Base-by-base conservation (phyloP, 64 coral and sea anemone genomes). In the Actinia tenebrosa region DNA sequence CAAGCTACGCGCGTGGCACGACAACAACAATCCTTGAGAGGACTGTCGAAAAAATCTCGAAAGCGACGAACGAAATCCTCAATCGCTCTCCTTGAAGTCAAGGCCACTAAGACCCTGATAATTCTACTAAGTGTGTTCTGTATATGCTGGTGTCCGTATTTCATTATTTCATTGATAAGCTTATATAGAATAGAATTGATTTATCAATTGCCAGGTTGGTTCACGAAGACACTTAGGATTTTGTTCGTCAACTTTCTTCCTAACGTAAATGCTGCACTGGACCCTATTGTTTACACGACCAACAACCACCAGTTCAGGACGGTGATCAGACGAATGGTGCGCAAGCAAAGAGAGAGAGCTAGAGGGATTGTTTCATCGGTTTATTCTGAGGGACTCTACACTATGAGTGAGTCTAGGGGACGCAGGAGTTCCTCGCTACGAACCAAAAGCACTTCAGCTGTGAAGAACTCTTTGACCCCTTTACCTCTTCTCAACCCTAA, bases 61-160 rank as follows among this genome's bases (percentile, higher is more conserved):
- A 77, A 59, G 16, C 89, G 89, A 80, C 87, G 88, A 16, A 78
- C 88, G 8, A 18, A 84, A 14, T 72, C 88, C 1, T 64, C 86
- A 20, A 88, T 93, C 84, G 87, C 91, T 27, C 82, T 97, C n/a
- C 91, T 97, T 13, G 94, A 97, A 91, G 91, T 97, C 56, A 97
- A 97, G 84, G 94, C 94, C 22, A 97, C 94, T 3, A 97, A 97
- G 81, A 97, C 94, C 14, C 88, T 97, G 30, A 97, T 97, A 13
- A 86, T 97, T 86, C 86, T 97, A 15, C 53, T 97, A 18, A 93
- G 91, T 13, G 94, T 92, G 8, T 97, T 97, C 88, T 97, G 94
- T 25, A 44, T 97, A 30, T 97, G 94, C 66, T 97, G 94, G 94
- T 97, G 88, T 64, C 94, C 94, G 16, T 97, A 90, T 82, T 97